Conservation (phyloP, 2,113 vertebrate species). For the Oryzias melastigma region DNA sequence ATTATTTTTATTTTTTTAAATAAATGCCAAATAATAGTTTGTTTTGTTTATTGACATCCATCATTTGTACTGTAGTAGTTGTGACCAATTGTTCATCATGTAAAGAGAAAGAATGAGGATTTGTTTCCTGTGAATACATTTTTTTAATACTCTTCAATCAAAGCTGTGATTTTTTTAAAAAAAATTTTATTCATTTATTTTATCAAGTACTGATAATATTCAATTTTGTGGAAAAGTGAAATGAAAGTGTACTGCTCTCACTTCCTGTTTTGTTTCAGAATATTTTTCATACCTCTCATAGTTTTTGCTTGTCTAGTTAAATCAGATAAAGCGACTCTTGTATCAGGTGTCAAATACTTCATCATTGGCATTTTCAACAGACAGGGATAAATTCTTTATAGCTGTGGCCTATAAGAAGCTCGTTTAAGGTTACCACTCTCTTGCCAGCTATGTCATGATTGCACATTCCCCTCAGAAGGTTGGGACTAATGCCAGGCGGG, state of each 20-base stretch:
- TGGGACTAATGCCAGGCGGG: slow-evolving; percentile 22
- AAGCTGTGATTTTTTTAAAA: too few species aligned
- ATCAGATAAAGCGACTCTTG: not conserved
- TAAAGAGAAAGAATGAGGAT: too few species aligned
- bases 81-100: too few species aligned
- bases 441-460: slow-evolving; percentile 25
- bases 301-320: not conserved
- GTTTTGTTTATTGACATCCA: too few species aligned
- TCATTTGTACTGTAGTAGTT: too few species aligned
- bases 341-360: slow-evolving; percentile 8
- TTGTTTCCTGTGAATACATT: too few species aligned
- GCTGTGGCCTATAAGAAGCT: slow-evolving; percentile 23
- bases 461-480: slow-evolving; percentile 45
- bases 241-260: not conserved
- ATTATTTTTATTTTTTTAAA: too few species aligned
- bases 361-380: slow-evolving; percentile 7
- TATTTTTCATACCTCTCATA: not conserved
- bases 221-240: too few species aligned
- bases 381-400: slow-evolving; percentile 26
- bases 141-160: too few species aligned
- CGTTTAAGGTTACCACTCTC: slow-evolving; percentile 36
- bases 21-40: too few species aligned
- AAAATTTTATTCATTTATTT: too few species aligned
- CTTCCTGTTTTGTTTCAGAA: not conserved
- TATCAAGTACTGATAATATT: too few species aligned